Evolutionary conservation across 2,797 vertebrate genomes (phyloP).

Genomic region (Otolemur crassicaudatus): DNA sequence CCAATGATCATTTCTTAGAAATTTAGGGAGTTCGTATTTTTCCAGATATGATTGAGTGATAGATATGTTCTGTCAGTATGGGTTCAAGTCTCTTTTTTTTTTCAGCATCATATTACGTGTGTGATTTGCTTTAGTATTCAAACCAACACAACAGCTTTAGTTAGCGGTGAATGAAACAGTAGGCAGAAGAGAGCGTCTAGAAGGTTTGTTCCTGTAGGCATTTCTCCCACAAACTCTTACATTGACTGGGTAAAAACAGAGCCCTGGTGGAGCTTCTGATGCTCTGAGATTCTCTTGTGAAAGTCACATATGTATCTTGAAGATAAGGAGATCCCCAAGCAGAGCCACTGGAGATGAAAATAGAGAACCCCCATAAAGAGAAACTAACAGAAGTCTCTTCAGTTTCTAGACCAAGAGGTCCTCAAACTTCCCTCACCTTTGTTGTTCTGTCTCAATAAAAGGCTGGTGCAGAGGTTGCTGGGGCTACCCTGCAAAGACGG

Average conservation of each 20-base stretch:
- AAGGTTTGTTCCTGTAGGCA: not conserved
- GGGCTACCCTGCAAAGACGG: too few species aligned
- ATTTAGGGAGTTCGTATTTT: not conserved
- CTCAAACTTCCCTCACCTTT: too few species aligned
- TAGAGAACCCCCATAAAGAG: not conserved
- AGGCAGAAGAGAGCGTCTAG: not conserved
- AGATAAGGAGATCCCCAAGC: not conserved
- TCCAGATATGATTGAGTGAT: not conserved
- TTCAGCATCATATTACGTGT: not conserved
- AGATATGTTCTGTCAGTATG: not conserved
- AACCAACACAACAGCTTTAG: not conserved
- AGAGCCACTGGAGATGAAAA: not conserved
- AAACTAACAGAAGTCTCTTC: not conserved
- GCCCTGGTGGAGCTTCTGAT: not conserved
- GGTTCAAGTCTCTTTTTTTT: not conserved
- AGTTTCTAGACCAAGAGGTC: not conserved
- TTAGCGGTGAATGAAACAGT: not conserved
- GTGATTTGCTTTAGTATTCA: not conserved
- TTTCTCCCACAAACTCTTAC: not conserved
- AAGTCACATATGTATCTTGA: not conserved
- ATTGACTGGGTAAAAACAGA: not conserved
- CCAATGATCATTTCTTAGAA: not conserved
- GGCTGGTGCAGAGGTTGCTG: too few species aligned
- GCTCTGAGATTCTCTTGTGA: not conserved
- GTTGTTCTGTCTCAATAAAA: too few species aligned